phyloP scores from a whole-genome alignment of 2,797 vertebrate species.

The Chaetodon trifasciatus region DNA sequence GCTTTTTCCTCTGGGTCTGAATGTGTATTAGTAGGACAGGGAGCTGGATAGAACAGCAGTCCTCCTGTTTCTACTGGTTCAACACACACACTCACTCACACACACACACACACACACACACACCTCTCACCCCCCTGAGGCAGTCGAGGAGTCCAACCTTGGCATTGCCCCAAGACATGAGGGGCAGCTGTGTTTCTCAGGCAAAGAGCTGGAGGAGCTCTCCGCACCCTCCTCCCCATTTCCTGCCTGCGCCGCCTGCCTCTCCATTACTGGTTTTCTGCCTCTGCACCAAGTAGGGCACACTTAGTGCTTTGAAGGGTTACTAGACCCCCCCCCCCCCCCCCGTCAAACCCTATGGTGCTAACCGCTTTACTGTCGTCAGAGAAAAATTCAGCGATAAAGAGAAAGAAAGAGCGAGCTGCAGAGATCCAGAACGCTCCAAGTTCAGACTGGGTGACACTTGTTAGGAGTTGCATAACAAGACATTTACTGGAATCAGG shows the following conservation, averaged over 20 bases:
- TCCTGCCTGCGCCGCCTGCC: slow-evolving; percentile 62
- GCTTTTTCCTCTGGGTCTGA: slow-evolving; percentile 44
- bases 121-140: slow-evolving; percentile 48
- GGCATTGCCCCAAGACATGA: slow-evolving; percentile 78
- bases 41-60: slow-evolving; percentile 68
- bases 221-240: slow-evolving; percentile 70
- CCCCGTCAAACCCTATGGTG: slow-evolving; percentile 9
- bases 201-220: slow-evolving; percentile 66
- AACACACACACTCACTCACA: slow-evolving; percentile 32
- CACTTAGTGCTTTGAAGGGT: slow-evolving; percentile 61
- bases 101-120: slow-evolving; percentile 30
- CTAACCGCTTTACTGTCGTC: slow-evolving; percentile 39
- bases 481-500: slow-evolving; percentile 87
- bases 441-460: slow-evolving; percentile 85
- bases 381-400: slow-evolving; percentile 45
- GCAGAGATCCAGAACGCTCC: slow-evolving; percentile 60
- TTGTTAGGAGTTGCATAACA: slow-evolving; percentile 87
- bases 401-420: slow-evolving; percentile 19
- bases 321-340: not conserved
- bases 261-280: slow-evolving; percentile 59
- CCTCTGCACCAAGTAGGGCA: slow-evolving; percentile 54
- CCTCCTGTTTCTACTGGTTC: slow-evolving; percentile 69
- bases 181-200: slow-evolving; percentile 83
- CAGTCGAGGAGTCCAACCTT: slow-evolving; percentile 69
- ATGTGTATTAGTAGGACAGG: slow-evolving; percentile 67